Evolutionary conservation across 2,888 invertebrate genomes (phyloP), one percentile per base, ranked within the genome.

Genomic region (Parasteatoda lunata): DNA sequence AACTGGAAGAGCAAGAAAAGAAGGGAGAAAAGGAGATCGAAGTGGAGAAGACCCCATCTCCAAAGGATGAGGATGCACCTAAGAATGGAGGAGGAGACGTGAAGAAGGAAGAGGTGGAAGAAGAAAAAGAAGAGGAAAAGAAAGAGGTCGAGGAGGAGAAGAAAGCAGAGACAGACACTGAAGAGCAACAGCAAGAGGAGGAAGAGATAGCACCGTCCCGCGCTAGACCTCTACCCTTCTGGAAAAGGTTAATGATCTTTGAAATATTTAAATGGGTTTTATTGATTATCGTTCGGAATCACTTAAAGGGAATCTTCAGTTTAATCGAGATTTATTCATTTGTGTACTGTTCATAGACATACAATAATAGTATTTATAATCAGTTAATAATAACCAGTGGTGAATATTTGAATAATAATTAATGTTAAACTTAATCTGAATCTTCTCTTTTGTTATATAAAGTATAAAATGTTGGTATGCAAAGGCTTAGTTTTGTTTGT

Each of bases 1-100:
- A 88, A 83, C 64, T 83, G 9, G 88, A 88, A 71, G 86, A 86
- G 48, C 66, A 71, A 51, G 83, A 88, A 51, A 77, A 81, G 72
- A 75, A 68, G 45, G 70, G 51, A 7, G 81, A 86, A 30, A 69
- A 81, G 45, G 77, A 83, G 69, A 51, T 78, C 4, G 82, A 82
- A 47, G 70, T 73, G 69, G 88, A 88, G 75, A 88, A 79, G 51
- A 76, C 64, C 5, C 66, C 77, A 45, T 73, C 82, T 5, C 80
- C 81, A 1, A 83, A 79, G 45, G 88, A 82, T 0, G 88, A 88
- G 45, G 75, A 79, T 9, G 66, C 83, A 11, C 81, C 85, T 8
- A 54, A 80, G 59, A 81, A 83, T 9, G 83, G 83, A 7, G 66
- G 5, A 49, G 65, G 65, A 3, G 69, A 75, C 3, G 30, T 81